Base-by-base conservation (phyloP, 35 echinoderm and acorn worm species). In the Hemicentrotus pulcherrimus region DNA sequence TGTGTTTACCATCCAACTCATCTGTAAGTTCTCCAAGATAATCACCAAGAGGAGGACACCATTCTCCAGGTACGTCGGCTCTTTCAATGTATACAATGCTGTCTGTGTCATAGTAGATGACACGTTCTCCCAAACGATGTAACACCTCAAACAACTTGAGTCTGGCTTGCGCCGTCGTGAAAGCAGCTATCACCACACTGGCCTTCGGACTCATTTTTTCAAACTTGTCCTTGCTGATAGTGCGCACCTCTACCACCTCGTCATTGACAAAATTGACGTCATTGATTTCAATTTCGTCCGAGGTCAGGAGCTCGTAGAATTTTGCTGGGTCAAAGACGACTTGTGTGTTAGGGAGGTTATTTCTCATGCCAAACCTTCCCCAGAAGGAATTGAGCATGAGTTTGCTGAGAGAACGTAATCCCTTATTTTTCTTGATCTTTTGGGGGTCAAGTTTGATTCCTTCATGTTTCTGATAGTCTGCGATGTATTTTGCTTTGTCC, bases 341-440 rank as follows among this genome's bases (percentile, higher is more conserved):
- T 78, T 95, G 48, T 18, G 55, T 95, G 88, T 96, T 16, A 24
- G 88, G 35, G 16, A 98, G 61, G 86, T 96, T 96, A 28, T 28
- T 50, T 48, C 97, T 94, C 89, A 95, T 96, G 31, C 95, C 97
- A 86, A 98, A 97, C 32, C 95, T 96, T 33, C 96, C 96, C 96
- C 95, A 95, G 33, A 98, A 94, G 28, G 48, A 87, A 85, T 98
- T 98, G 11, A 97, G 32, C 86, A 96, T 95, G 0, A 96, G 61
- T 95, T 98, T 98, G n/a, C 86, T 88, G 2, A 98, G 94, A 9
- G 96, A 91, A 86, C 97, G 86, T 32, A 97, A 60, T 32, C 96
- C 97, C 22, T 95, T 94, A 95, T 97, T 97, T 55, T 94, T 94
- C 46, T 78, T 45, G 22, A 97, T 96, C 13, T 95, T 95, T 0